A percentile compares a stretch with the other conserved stretches of the same genome.
phyloP scores from a whole-genome alignment of 2,888 invertebrate genomes.

The Drosophila anceps region DNA sequence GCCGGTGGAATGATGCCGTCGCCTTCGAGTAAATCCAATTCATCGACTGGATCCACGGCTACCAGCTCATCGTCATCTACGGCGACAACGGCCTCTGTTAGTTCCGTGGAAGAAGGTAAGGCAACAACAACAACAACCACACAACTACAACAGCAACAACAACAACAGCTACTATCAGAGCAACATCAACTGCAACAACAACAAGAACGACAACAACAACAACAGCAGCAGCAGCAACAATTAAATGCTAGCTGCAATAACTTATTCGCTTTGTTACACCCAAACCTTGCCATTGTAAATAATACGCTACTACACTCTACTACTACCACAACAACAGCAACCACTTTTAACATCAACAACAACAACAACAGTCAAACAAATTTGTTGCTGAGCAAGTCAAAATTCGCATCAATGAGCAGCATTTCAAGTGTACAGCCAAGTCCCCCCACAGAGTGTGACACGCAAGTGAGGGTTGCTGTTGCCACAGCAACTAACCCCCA shows the following conservation, averaged over 20 bases:
- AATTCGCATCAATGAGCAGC: conserved; percentile 75
- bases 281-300: conserved; percentile 70
- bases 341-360: conserved; percentile 51
- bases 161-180: conserved; percentile 48
- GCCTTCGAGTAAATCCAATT: conserved; percentile 83
- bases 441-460: conserved; percentile 66
- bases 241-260: conserved; percentile 38
- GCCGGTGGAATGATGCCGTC: conserved; percentile 77
- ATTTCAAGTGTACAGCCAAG: conserved; percentile 72
- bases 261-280: conserved; percentile 24
- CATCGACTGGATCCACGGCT: conserved; percentile 81
- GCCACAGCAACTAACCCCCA: conserved; percentile 40
- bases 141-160: conserved; percentile 60
- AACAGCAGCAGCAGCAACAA: conserved; percentile 25
- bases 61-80: conserved; percentile 76
- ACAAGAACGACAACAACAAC: conserved; percentile 39
- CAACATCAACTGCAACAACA: conserved; percentile 18
- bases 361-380: conserved; percentile 47
- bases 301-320: conserved; percentile 68
- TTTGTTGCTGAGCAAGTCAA: conserved; percentile 59
- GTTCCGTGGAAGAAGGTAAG: conserved; percentile 83
- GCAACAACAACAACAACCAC: conserved; percentile 47
- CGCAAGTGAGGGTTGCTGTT: conserved; percentile 66
- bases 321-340: conserved; percentile 46
- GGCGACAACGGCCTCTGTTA: conserved; percentile 66